These are phyloP conservation scores for Wiebesia pumilae DNA, from an alignment of 1,140 invertebrate species.

Conservation along the genomic window DNA sequence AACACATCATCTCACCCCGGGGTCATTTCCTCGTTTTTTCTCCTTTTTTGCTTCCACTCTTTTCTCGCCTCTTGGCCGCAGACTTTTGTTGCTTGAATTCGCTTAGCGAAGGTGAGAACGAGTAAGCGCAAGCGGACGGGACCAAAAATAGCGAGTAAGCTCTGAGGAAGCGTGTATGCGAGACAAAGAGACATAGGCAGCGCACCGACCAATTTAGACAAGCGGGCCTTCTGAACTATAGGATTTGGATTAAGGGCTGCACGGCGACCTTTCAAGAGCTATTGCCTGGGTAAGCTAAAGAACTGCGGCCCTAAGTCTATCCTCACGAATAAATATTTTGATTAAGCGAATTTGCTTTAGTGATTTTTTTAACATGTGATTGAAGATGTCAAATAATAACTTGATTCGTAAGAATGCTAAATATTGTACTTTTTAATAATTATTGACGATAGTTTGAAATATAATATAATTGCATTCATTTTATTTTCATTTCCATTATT, in stretches of 20 bases:
- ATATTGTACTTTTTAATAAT: too few species aligned
- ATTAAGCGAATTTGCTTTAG: too few species aligned
- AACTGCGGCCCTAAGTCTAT: background rate
- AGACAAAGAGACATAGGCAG: conserved; percentile 9
- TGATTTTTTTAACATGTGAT: too few species aligned
- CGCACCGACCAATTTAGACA: conserved; percentile 30
- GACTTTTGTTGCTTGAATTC: conserved; percentile 44
- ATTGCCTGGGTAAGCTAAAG: background rate
- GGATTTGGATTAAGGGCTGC: conserved; percentile 40
- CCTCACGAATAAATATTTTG: too few species aligned
- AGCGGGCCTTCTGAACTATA: conserved; percentile 29
- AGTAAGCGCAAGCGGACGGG: background rate
- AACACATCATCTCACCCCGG: conserved; percentile 41
- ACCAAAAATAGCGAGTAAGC: conserved; percentile 1
- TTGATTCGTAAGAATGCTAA: too few species aligned
- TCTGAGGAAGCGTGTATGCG: background rate
- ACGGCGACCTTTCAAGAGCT: conserved; percentile 1
- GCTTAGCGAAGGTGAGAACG: conserved; percentile 60
- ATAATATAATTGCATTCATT: too few species aligned
- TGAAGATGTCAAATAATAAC: too few species aligned
- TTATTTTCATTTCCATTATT: too few species aligned
- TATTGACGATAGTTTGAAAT: too few species aligned
- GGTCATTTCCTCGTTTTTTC: conserved; percentile 55
- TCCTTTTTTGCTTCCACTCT: conserved; percentile 11
- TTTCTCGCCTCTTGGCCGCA: background rate